Evolutionary conservation across 2,888 invertebrate species (phyloP), one percentile per base, ranked within the genome.

Genomic region (Meteorus cinctellus): DNA sequence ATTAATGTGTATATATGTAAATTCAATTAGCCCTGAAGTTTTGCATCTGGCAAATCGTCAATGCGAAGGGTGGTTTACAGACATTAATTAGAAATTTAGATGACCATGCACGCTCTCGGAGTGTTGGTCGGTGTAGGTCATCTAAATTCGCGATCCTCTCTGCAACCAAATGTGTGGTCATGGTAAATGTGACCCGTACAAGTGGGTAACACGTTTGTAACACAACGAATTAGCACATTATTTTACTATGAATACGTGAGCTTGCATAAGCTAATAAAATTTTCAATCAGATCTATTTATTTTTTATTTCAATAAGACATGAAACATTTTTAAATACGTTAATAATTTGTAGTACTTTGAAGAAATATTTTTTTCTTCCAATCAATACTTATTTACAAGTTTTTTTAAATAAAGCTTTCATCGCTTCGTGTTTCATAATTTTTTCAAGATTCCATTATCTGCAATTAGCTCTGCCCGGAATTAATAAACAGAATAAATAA

Each of bases 1-100:
- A 41, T 41, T 41, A 10, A 12, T 41, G 41, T 41, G n/a, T 48
- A n/a, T 48, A n/a, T 48, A 48, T 48, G 48, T 14, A 31, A 63
- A 63, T 63, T 63, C 6, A 63, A 63, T 63, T 29, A n/a, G 34
- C n/a, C 63, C 34, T n/a, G 19, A 69, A 70, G 59, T 51, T 29
- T 55, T 29, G 68, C 45, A 51, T 45, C 48, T 68, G 45, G 65
- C 12, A 36, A 65, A 67, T 48, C 24, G 67, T 24, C 27, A 27
- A 31, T 62, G 29, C 2, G 16, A 29, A 67, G 19, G 45, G 4
- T 19, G 27, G 55, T 31, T 27, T 31, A 29, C 55, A 24, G 29
- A 27, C 34, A 60, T 36, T 68, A 68, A 74, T 74, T 74, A 68
- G 68, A 68, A 74, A 74, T 74, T 74, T 68, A 68, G 55, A 74